These are phyloP conservation scores for Melangyna quadrimaculata DNA, from an alignment of 2,888 invertebrate genomes.

Conservation along the genomic window DNA sequence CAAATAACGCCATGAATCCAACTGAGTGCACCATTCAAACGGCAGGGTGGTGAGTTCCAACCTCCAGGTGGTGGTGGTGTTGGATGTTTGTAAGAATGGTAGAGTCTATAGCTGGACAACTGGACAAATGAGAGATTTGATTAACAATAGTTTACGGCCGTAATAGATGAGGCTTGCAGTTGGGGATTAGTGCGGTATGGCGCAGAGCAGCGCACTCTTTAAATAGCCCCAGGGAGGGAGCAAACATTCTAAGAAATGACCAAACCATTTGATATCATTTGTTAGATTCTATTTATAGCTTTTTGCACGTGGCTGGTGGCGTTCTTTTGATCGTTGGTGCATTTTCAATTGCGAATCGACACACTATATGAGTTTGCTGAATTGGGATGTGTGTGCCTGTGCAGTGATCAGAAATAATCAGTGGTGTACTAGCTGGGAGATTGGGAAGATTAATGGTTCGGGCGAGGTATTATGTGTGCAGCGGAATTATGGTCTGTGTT, in stretches of 20 bases:
- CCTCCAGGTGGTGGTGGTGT: constrained; percentile 57
- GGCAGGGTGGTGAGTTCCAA: constrained; percentile 60
- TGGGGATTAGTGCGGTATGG: constrained; percentile 50
- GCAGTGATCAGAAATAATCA: constrained; percentile 53
- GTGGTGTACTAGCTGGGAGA: constrained; percentile 3
- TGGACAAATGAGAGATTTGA: constrained; percentile 71
- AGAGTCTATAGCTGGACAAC: constrained; percentile 40
- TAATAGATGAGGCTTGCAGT: constrained; percentile 45
- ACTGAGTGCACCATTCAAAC: constrained; percentile 41
- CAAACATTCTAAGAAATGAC: constrained; percentile 60
- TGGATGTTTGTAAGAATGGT: neutral
- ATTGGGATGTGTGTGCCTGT: constrained; percentile 26
- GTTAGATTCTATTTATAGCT: constrained; percentile 62
- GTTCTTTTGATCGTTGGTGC: neutral
- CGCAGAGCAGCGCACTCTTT: constrained; percentile 35
- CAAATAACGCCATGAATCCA: constrained; percentile 44
- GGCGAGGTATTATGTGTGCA: constrained; percentile 10
- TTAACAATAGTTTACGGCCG: constrained; percentile 67
- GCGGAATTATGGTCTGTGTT: constrained; percentile 17
- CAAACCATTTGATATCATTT: constrained; percentile 68
- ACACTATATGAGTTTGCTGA: neutral
- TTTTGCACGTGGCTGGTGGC: constrained; percentile 44
- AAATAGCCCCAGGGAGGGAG: constrained; percentile 55
- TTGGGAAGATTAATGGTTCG: constrained; percentile 36
- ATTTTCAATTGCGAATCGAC: constrained; percentile 24